These are phyloP conservation scores for Ranitomeya imitator DNA, from an alignment of 2,113 vertebrate species.

Conservation along the genomic window DNA sequence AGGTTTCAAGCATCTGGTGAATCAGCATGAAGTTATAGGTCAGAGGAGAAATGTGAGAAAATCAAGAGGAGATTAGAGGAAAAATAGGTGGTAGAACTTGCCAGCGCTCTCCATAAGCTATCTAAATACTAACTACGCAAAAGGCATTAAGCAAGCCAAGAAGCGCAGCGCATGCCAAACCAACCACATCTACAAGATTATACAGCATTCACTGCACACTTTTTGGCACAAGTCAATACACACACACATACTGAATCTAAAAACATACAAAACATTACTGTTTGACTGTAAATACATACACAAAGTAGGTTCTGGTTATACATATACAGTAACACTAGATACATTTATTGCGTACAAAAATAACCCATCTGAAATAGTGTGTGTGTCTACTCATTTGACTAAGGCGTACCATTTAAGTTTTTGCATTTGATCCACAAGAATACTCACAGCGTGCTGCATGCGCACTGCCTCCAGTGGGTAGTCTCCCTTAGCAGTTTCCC, in stretches of 20 bases:
- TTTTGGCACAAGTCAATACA: background rate
- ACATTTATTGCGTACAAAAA: background rate
- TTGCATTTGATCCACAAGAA: background rate
- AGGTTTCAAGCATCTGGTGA: background rate
- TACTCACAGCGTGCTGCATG: conserved; percentile 90
- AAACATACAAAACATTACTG: background rate
- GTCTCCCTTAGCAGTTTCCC: conserved; percentile 96
- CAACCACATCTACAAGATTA: conserved; percentile 22
- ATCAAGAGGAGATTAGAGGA: conserved; percentile 10
- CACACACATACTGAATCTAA: background rate
- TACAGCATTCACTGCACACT: conserved; percentile 14
- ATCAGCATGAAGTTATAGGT: background rate
- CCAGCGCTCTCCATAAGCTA: conserved; percentile 8
- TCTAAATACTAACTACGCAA: conserved; percentile 29
- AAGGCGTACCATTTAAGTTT: background rate
- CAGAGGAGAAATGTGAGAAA: background rate
- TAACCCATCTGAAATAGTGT: background rate
- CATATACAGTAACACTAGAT: background rate
- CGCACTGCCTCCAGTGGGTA: conserved; percentile 93
- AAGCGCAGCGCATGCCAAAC: conserved; percentile 38
- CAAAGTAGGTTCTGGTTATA: background rate
- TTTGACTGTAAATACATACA: background rate
- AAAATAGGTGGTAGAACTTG: background rate
- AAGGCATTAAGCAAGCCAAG: conserved; percentile 33
- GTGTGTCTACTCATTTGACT: background rate